These are phyloP conservation scores for Ascaphus truei DNA, from an alignment of 2,113 vertebrate genomes.

Conservation along the genomic window DNA sequence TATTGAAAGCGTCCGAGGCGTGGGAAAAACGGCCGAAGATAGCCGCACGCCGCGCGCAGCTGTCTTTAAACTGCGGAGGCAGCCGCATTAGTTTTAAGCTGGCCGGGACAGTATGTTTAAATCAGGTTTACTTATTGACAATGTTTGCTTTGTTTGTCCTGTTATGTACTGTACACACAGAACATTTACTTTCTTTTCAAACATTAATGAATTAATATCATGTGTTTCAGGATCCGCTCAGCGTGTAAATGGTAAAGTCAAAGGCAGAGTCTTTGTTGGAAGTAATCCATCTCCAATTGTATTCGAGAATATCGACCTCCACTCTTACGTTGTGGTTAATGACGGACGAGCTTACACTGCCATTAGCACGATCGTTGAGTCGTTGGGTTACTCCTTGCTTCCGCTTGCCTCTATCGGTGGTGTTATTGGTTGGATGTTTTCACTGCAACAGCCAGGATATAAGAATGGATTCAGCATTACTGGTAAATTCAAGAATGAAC, in stretches of 20 bases:
- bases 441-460: conserved; percentile 84
- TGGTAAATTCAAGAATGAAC: conserved; percentile 72
- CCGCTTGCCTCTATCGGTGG: conserved; percentile 81
- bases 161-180: too few species aligned
- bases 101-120: too few species aligned
- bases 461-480: conserved; percentile 90
- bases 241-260: conserved; percentile 88
- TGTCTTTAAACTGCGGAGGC: too few species aligned
- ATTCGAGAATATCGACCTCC: conserved; percentile 84
- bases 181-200: too few species aligned
- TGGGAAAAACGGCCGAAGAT: too few species aligned
- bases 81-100: too few species aligned
- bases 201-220: too few species aligned
- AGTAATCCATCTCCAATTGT: conserved; percentile 58
- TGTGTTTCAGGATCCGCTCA: conserved; percentile 81
- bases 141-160: too few species aligned
- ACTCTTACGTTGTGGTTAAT: conserved; percentile 91
- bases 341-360: conserved; percentile 92
- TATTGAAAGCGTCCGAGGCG: too few species aligned
- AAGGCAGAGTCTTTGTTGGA: conserved; percentile 79
- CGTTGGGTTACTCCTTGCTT: conserved; percentile 77
- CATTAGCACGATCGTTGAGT: conserved; percentile 80
- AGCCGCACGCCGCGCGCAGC: too few species aligned
- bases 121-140: too few species aligned
- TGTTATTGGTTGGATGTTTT: conserved; percentile 93